Evolutionary conservation across 2,888 invertebrate genomes (phyloP), one percentile per base, ranked within the genome.

Genomic region (Phymatocera aterrima): DNA sequence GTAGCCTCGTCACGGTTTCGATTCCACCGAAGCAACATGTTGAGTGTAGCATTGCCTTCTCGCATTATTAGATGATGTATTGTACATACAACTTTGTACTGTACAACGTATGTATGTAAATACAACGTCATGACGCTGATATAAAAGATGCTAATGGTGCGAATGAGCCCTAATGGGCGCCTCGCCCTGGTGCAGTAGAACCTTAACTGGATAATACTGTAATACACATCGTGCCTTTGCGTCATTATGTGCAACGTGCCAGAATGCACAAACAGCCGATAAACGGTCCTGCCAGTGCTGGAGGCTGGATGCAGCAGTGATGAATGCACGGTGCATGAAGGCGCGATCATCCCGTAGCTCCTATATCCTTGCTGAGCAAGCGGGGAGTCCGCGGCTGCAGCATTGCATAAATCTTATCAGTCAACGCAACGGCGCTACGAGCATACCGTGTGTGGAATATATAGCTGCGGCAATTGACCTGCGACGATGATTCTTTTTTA

Each of bases 201-300:
- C 72, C 51, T 72, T 72, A 72, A 72, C 72, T 72, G 72, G 72
- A 72, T 72, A 72, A 72, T 72, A 72, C 72, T 72, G 72, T 48
- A 72, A 51, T 51, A 72, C 51, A 72, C 68, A 72, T 68, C 68
- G 68, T 43, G 72, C 51, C 72, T 51, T 72, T 72, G 72, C 72
- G 24, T 51, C 51, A 31, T 34, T 72, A 51, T 64, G 15, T 6
- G 51, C 72, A 72, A 72, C 72, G 72, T 72, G 72, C 51, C n/a
- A 72, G 72, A 72, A 72, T 72, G 51, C 51, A 72, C 72, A 51
- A 72, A 72, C 72, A 51, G 72, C 34, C 51, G 72, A 72, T 72
- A 72, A 72, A 72, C 72, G 51, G 68, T 68, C 68, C 43, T 43
- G 40, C 6, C 8, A 51, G 12, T n/a, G 6, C 51, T 37, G n/a